Base-by-base conservation (phyloP, 2,888 invertebrate species). In the Spilosoma lubricipeda region DNA sequence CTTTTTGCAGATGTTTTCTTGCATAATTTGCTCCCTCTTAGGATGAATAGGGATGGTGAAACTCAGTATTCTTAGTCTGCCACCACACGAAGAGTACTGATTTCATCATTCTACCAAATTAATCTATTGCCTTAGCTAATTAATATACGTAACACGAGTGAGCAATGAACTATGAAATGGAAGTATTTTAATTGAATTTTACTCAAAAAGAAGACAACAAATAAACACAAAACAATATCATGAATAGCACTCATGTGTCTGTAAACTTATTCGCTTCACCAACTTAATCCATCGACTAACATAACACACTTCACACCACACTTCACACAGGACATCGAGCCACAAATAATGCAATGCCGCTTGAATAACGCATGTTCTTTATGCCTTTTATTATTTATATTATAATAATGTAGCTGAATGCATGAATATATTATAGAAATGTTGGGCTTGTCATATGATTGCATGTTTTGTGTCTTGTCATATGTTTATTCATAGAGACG, bases 291-390 rank as follows among this genome's bases (percentile, higher is more conserved):
- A 4, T 63, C 15, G 5, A 18, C 15, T 30, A 63, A 63, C 15
- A 15, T 18, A 30, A 63, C 27, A 80, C 74, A 74, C 72, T 52
- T 45, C 42, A 79, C 75, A 73, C 48, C 73, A 70, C 71, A 78
- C 76, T 67, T 27, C 48, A 64, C 75, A 72, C 77, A 77, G 72
- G 70, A 77, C 74, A 74, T 72, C 77, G 82, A 90, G 89, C 86
- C 93, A 94, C 94, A 94, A 94, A 94, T 93, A 92, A 93, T 93
- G 94, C 95, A 90, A 89, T 89, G 83, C 86, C 78, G 89, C 89
- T 88, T 89, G 79, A 80, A 84, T 87, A 84, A 79, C 86, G 93
- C 93, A 93, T 92, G 93, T 77, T 23, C 75, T 83, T 84, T 79
- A 82, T 82, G 82, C 86, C 86, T 87, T 68, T 67, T 73, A 78